Conservation (phyloP, 1,140 invertebrate genomes). For the Uloborus diversus region DNA sequence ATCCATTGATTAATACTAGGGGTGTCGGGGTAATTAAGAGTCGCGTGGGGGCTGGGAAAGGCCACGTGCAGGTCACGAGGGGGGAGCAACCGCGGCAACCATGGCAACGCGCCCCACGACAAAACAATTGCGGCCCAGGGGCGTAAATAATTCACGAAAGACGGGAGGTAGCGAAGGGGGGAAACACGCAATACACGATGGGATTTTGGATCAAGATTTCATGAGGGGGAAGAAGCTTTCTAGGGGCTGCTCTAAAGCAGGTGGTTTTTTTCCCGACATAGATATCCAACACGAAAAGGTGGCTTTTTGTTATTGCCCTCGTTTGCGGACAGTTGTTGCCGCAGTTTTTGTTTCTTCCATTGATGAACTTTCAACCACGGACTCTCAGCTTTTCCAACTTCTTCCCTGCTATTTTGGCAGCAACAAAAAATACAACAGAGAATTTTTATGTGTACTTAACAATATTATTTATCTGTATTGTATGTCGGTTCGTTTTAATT, state of each 20-base stretch:
- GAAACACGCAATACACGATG: constrained; percentile 17
- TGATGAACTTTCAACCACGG: not conserved
- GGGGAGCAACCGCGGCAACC: constrained; percentile 8
- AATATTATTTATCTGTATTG: too few species aligned
- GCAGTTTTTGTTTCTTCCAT: not conserved
- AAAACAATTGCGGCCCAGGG: constrained; percentile 52
- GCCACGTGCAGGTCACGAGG: constrained; percentile 21
- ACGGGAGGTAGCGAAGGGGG: not conserved
- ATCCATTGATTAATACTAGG: constrained; percentile 53
- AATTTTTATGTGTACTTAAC: too few species aligned
- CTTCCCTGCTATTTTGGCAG: too few species aligned
- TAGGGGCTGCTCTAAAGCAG: not conserved
- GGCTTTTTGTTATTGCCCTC: constrained; percentile 29
- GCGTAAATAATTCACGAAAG: constrained; percentile 53
- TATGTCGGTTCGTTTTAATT: too few species aligned
- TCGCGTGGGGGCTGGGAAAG: constrained; percentile 37
- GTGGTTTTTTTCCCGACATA: constrained; percentile 43
- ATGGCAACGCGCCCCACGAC: constrained; percentile 47
- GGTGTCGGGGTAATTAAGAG: constrained; percentile 56
- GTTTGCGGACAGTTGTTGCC: not conserved
- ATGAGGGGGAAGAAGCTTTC: constrained; percentile 43
- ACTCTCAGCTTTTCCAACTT: too few species aligned
- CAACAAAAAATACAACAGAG: too few species aligned
- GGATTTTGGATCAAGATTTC: constrained; percentile 55
- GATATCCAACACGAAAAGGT: constrained; percentile 34